Base-by-base conservation (phyloP, 2,797 vertebrate species). In the Pogoniulus pusillus region DNA sequence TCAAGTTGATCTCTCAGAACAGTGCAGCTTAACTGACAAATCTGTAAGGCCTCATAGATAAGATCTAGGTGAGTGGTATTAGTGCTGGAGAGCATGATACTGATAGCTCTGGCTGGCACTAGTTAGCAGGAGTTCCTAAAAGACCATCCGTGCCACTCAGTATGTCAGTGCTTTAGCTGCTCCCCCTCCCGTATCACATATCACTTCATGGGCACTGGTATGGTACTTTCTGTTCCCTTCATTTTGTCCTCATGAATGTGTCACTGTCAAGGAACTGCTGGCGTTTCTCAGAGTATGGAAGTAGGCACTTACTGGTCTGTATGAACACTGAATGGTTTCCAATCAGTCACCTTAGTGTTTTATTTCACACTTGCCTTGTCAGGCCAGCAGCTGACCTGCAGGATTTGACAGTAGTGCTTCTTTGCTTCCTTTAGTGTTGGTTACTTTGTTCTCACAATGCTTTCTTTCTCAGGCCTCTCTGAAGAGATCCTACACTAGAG, bases 151-250 rank as follows among this genome's bases (percentile, higher is more conserved):
- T 70, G 35, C 39, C 26, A 27, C 35, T 83, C 30, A 16, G 17
- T 70, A 26, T 34, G n/a, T 58, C 34, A 34, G 55, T 47, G 72
- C 51, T 73, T 73, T 58, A 79, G 68, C 65, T 76, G 71, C 18
- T 66, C 24, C 47, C 73, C 35, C 16, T 83, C 0, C 0, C 27
- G 17, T 37, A 3, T 1, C 6, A 39, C 24, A 1, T 24, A 30
- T 34, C 41, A 10, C 12, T 60, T 71, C 45, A 80, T 37, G 45
- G n/a, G 55, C 58, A 39, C 30, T 47, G 77, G 13, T 27, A 5
- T 0, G 7, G 54, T 74, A 58, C 26, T 32, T 78, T 73, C 65
- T 82, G 32, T 88, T 91, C 37, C 68, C 26, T 84, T 82, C 1
- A 1, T 62, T 86, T 73, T 64, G 6, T 77, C 26, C 54, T 80